Evolutionary conservation across 2,797 vertebrate species (phyloP).

Genomic region (Triplophysa bombifrons): DNA sequence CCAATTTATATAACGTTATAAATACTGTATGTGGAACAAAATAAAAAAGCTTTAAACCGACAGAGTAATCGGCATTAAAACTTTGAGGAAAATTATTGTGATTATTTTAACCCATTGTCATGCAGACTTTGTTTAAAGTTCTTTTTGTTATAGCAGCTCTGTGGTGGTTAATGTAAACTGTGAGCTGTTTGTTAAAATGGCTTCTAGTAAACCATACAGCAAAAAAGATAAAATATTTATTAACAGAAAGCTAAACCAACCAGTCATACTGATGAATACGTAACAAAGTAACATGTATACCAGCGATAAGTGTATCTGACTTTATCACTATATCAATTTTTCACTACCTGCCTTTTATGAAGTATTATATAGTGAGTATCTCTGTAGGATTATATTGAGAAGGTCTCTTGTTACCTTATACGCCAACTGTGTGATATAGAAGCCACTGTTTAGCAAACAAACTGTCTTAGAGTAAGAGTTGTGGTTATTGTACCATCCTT

Average conservation of each 20-base stretch:
- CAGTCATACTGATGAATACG: neutral
- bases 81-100: no score
- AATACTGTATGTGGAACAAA: neutral
- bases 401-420: neutral
- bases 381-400: neutral
- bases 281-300: neutral
- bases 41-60: no score
- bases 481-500: slow-evolving; percentile 30
- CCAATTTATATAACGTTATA: no score
- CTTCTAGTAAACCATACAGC: neutral
- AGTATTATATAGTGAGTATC: neutral
- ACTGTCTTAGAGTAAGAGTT: slow-evolving; percentile 23
- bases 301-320: neutral
- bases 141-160: neutral
- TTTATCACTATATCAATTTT: neutral
- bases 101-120: neutral
- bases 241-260: neutral
- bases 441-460: slow-evolving; percentile 32
- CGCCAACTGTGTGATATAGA: neutral
- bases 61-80: no score
- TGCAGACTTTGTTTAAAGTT: neutral
- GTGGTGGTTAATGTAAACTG: neutral
- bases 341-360: slow-evolving; percentile 3
- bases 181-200: neutral
- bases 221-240: neutral